Base-by-base conservation (phyloP, 2,797 vertebrate species). In the Numenius phaeopus region DNA sequence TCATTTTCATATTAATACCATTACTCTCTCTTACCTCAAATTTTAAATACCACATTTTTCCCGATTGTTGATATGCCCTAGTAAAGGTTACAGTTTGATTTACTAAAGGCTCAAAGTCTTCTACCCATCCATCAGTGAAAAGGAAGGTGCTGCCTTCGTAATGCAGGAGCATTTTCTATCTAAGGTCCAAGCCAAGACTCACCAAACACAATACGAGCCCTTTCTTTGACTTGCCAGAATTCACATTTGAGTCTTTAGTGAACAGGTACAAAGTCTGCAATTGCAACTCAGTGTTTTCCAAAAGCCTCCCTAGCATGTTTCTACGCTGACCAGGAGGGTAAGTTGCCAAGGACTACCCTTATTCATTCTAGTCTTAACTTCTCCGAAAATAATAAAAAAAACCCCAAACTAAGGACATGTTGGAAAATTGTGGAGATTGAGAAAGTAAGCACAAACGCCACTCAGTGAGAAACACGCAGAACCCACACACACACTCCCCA, bases 231-330 rank as follows among this genome's bases (percentile, higher is more conserved):
- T 73, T 95, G 71, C 26, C 78, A 92, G 52, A 82, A 62, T 46
- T 96, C 78, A 83, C 46, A 52, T 59, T 30, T 46, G 37, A 87
- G 66, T 70, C 83, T 82, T 86, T 46, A 76, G 47, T 52, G 70
- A 93, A 83, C 80, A 94, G 44, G 79, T 76, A 79, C 70, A 65
- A 92, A 86, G 91, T 62, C 78, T 80, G 76, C 62, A 79, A 83
- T 30, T 67, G 55, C 62, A 84, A 62, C 78, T 83, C 57, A 64
- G 34, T 52, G 20, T 73, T 93, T 88, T 88, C 62, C 80, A 67
- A 67, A 83, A 80, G 11, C 20, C 44, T 52, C 30, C 44, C 32
- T 55, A 94, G 61, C 24, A 24, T 4, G n/a, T 58, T 44, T 64
- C 50, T 44, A 83, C 1, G 3, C 49, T 81, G 69, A 79, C 42